phyloP scores from a whole-genome alignment of 2,113 vertebrate species.

The Mobula hypostoma region DNA sequence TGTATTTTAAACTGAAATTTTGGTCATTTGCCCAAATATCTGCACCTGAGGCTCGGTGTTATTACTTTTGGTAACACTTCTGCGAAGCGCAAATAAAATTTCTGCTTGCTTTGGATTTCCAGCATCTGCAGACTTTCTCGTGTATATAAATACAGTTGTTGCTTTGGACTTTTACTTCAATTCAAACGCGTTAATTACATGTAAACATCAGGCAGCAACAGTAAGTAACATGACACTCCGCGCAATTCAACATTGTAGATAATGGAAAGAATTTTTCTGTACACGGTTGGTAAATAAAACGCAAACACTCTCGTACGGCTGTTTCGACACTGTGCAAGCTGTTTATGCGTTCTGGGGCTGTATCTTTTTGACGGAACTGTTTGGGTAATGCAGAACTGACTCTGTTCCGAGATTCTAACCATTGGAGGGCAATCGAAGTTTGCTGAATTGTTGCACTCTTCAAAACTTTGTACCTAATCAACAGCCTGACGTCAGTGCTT shows the following conservation, averaged over 20 bases:
- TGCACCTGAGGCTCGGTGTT: too few relatives aligned
- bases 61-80: too few relatives aligned
- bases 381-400: too few relatives aligned
- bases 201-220: background rate
- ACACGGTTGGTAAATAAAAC: background rate
- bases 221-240: background rate
- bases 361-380: background rate
- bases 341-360: background rate
- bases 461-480: background rate
- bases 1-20: too few relatives aligned
- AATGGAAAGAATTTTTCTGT: background rate
- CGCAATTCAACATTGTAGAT: background rate
- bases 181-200: background rate
- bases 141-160: background rate
- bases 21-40: too few relatives aligned
- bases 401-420: background rate
- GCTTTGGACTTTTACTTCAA: background rate
- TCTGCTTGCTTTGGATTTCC: too few relatives aligned
- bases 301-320: background rate
- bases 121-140: too few relatives aligned
- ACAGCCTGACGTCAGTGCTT: constrained; percentile 12
- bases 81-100: too few relatives aligned
- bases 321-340: background rate
- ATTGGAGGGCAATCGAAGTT: constrained; percentile 2
- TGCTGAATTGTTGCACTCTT: background rate